These are phyloP conservation scores for Acheta domesticus DNA, from an alignment of 2,888 invertebrate species.

Conservation along the genomic window DNA sequence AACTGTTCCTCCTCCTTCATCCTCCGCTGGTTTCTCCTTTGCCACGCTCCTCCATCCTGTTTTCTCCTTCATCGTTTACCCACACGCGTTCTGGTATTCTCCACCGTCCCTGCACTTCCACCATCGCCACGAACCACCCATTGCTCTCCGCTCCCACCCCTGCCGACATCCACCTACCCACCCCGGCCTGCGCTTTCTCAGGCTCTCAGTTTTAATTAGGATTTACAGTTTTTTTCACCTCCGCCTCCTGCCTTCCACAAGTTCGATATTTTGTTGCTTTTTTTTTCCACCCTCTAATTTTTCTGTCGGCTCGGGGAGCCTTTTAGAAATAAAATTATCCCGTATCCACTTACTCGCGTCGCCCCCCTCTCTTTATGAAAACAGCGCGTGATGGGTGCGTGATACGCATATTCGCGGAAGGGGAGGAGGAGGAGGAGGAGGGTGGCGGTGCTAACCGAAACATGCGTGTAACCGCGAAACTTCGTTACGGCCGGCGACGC, in stretches of 20 bases:
- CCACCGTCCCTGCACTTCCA: too few species aligned
- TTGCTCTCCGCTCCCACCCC: too few species aligned
- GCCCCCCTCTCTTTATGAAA: neutral
- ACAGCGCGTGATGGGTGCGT: neutral
- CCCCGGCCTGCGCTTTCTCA: neutral
- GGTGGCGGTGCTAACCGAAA: neutral
- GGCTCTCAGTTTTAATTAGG: conserved; percentile 3
- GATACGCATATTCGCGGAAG: neutral
- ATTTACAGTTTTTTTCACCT: conserved; percentile 3
- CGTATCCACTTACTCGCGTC: neutral
- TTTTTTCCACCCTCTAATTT: neutral
- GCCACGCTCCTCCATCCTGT: too few species aligned
- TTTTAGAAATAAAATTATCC: conserved; percentile 11
- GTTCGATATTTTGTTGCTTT: neutral
- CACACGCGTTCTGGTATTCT: too few species aligned
- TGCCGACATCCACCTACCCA: too few species aligned
- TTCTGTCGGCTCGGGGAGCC: neutral
- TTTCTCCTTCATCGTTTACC: too few species aligned
- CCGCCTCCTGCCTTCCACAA: neutral
- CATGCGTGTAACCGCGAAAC: conserved; percentile 9
- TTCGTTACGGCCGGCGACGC: neutral
- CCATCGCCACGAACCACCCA: too few species aligned
- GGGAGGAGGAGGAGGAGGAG: too few species aligned
- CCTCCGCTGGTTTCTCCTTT: too few species aligned
- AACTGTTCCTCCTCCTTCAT: too few species aligned